Conservation (phyloP, 2,888 invertebrate genomes). For the Acronicta alni region DNA sequence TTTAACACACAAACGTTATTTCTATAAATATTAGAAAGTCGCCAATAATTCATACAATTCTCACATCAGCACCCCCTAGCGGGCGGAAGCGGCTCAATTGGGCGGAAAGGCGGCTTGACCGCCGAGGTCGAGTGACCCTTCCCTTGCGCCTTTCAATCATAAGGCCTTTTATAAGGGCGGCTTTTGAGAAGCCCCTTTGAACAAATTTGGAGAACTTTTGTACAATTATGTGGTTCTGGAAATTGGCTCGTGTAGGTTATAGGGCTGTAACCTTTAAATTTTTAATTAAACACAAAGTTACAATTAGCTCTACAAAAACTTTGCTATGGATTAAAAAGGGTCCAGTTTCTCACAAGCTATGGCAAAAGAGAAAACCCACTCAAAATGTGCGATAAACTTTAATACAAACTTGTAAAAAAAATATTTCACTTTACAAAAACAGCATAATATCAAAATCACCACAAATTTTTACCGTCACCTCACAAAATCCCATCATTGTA, state of each 20-base stretch:
- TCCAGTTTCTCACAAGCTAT: not conserved
- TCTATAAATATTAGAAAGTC: slow-evolving; percentile 26
- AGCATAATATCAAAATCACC: slow-evolving; percentile 38
- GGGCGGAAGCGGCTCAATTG: slow-evolving; percentile 74
- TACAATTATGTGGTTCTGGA: slow-evolving; percentile 52
- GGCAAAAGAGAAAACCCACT: slow-evolving; percentile 2
- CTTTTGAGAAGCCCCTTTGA: slow-evolving; percentile 65
- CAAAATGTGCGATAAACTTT: slow-evolving; percentile 40
- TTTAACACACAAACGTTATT: slow-evolving; percentile 48
- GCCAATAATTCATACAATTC: slow-evolving; percentile 58
- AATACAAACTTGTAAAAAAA: slow-evolving; percentile 46
- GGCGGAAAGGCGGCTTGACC: slow-evolving; percentile 84
- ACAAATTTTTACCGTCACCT: slow-evolving; percentile 52
- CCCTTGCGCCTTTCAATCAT: slow-evolving; percentile 75
- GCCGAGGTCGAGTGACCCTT: slow-evolving; percentile 84
- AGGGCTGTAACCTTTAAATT: slow-evolving; percentile 23
- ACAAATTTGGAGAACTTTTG: slow-evolving; percentile 55
- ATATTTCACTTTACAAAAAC: slow-evolving; percentile 55
- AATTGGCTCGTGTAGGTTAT: slow-evolving; percentile 44
- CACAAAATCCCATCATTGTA: slow-evolving; percentile 38
- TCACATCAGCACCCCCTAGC: slow-evolving; percentile 54
- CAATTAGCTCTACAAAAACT: slow-evolving; percentile 8
- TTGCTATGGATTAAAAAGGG: not conserved
- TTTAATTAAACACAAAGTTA: slow-evolving; percentile 22
- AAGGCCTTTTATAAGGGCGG: slow-evolving; percentile 72